A percentile compares a stretch with the other conserved stretches of the same genome.
phyloP scores from a whole-genome alignment of 2,797 vertebrate genomes.

The Protosalanx chinensis region DNA sequence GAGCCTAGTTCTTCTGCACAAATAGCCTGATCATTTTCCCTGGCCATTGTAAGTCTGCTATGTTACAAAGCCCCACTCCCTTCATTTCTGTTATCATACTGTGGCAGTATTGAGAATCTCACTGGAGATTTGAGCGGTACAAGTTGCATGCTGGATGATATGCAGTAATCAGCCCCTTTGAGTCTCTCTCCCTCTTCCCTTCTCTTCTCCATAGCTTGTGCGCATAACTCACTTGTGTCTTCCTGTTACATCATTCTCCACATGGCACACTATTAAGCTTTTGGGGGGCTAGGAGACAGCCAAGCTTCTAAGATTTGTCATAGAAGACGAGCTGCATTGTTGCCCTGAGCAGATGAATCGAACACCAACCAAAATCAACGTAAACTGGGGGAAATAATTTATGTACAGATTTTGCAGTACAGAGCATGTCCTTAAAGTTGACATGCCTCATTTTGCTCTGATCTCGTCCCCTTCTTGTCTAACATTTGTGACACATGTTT shows the following conservation, averaged over 20 bases:
- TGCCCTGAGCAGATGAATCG: slow-evolving; percentile 63
- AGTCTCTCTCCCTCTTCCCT: slow-evolving; percentile 50
- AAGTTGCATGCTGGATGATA: slow-evolving; percentile 77
- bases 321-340: slow-evolving; percentile 62
- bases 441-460: slow-evolving; percentile 39
- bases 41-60: slow-evolving; percentile 50
- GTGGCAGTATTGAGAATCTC: slow-evolving; percentile 71
- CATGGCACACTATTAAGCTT: slow-evolving; percentile 72
- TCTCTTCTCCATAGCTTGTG: slow-evolving; percentile 59
- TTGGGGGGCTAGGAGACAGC: slow-evolving; percentile 66
- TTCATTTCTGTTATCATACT: slow-evolving; percentile 72
- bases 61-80: slow-evolving; percentile 62
- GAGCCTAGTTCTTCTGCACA: slow-evolving; percentile 60
- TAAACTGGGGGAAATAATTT: slow-evolving; percentile 58
- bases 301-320: slow-evolving; percentile 66
- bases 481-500: slow-evolving; percentile 49
- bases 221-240: slow-evolving; percentile 69
- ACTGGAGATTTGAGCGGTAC: slow-evolving; percentile 70
- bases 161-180: slow-evolving; percentile 76
- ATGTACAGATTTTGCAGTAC: slow-evolving; percentile 49
- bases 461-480: slow-evolving; percentile 53
- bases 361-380: slow-evolving; percentile 53
- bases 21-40: slow-evolving; percentile 63
- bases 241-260: slow-evolving; percentile 76
- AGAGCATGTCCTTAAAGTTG: slow-evolving; percentile 38